Percentiles rank a stretch among this genome's conserved stretches.
Evolutionary conservation across 1,140 invertebrate species (phyloP).

Genomic region (Ephestia elutella): DNA sequence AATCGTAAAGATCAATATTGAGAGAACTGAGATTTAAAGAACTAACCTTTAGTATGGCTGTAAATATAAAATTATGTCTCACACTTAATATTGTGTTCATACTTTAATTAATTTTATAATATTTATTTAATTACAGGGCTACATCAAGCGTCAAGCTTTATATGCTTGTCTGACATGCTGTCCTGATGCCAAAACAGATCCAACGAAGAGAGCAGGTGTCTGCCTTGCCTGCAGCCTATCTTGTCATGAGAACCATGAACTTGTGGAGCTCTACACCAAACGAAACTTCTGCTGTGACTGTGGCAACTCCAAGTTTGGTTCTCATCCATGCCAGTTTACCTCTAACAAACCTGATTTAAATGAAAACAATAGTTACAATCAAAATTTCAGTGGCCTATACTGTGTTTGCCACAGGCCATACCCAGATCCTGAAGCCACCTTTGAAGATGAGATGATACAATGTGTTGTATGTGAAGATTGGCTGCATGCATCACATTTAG

Average conservation of each 20-base stretch:
- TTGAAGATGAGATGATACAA: slow-evolving; percentile 96
- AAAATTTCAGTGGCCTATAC: slow-evolving; percentile 95
- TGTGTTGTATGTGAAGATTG: slow-evolving; percentile 98
- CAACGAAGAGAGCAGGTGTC: slow-evolving; percentile 83
- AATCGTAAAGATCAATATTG: no score
- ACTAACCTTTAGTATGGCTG: no score
- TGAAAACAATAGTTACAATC: slow-evolving; percentile 89
- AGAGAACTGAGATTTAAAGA: no score
- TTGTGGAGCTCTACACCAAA: slow-evolving; percentile 98
- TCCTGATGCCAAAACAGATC: slow-evolving; percentile 74
- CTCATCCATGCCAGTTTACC: slow-evolving; percentile 82
- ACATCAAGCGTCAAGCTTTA: slow-evolving; percentile 93
- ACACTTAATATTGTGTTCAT: no score
- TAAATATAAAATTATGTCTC: no score
- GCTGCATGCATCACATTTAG: slow-evolving; percentile 92
- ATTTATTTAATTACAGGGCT: slow-evolving; percentile 83
- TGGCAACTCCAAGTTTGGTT: slow-evolving; percentile 90
- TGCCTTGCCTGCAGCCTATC: slow-evolving; percentile 96
- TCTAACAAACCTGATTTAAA: slow-evolving; percentile 82
- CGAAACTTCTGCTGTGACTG: slow-evolving; percentile 97
- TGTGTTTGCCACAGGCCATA: slow-evolving; percentile 96
- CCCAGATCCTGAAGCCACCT: slow-evolving; percentile 89
- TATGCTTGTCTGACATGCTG: slow-evolving; percentile 96
- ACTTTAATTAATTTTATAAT: no score
- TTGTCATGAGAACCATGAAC: slow-evolving; percentile 97